Evolutionary conservation across 2,113 vertebrate species (phyloP).

Genomic region (Odocoileus hemionus): DNA sequence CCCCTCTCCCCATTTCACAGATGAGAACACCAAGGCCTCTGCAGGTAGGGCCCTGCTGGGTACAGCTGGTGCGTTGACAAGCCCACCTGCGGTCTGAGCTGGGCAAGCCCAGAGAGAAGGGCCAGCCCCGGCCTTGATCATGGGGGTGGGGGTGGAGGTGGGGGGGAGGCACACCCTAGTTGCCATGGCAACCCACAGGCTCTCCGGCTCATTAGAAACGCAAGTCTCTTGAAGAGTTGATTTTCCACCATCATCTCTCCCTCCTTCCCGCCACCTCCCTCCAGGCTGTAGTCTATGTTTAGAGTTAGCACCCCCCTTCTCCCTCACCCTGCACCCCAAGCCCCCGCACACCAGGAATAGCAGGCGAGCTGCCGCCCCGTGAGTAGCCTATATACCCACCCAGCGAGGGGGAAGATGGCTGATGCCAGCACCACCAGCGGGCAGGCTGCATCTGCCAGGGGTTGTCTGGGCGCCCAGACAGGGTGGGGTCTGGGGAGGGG

Average conservation of each 20-base stretch:
- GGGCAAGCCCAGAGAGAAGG: neutral
- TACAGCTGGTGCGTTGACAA: rapidly evolving
- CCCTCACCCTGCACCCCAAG: neutral
- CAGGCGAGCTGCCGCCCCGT: neutral
- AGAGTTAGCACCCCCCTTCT: neutral
- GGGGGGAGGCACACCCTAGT: rapidly evolving
- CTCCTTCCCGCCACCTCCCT: neutral
- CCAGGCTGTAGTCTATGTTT: neutral
- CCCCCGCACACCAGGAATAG: conserved; percentile 7
- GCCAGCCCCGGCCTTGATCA: neutral
- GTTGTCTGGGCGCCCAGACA: neutral
- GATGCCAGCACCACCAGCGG: neutral
- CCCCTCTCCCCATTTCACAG: neutral
- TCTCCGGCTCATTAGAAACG: conserved; percentile 31
- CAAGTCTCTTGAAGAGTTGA: neutral
- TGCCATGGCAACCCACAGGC: conserved; percentile 40
- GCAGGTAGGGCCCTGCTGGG: neutral
- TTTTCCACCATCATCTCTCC: neutral
- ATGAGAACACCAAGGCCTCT: neutral
- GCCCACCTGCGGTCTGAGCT: neutral
- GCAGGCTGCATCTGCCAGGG: neutral
- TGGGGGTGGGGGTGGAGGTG: rapidly evolving
- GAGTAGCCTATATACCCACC: neutral
- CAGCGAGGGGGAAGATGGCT: neutral
- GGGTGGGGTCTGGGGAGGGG: neutral